Conservation (phyloP, 2,888 invertebrate genomes). For the Dryadula phaetusa region DNA sequence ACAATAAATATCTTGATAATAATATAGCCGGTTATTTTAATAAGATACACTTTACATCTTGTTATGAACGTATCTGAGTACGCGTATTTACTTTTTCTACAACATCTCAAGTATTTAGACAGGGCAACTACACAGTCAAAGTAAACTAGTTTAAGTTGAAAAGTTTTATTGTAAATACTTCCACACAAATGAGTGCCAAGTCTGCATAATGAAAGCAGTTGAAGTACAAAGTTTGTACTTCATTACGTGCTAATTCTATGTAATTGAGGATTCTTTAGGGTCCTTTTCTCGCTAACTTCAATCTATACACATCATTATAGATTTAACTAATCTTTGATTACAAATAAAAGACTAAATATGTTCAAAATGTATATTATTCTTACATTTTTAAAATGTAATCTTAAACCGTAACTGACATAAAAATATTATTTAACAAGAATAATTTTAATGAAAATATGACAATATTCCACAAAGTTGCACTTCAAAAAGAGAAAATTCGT, state of each 20-base stretch:
- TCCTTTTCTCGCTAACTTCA: constrained; percentile 33
- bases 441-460: constrained; percentile 7
- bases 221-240: constrained; percentile 50
- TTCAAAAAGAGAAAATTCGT: constrained; percentile 18
- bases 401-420: neutral
- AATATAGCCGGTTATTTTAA: too few relatives aligned
- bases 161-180: constrained; percentile 60
- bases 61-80: constrained; percentile 16
- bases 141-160: constrained; percentile 52
- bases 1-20: too few relatives aligned
- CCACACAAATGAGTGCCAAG: constrained; percentile 58
- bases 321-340: neutral
- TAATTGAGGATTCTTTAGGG: constrained; percentile 48
- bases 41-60: neutral
- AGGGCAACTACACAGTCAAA: constrained; percentile 36
- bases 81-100: constrained; percentile 33
- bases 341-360: neutral
- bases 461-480: constrained; percentile 14
- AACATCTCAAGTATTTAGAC: constrained; percentile 34
- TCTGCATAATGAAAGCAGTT: constrained; percentile 54
- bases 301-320: constrained; percentile 19
- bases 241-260: constrained; percentile 49
- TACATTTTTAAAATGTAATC: neutral
- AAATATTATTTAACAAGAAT: neutral
- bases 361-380: neutral